A percentile compares a stretch with the other conserved stretches of the same genome.
Conservation (phyloP, 2,888 invertebrate species). For the Orchesella flavescens region DNA sequence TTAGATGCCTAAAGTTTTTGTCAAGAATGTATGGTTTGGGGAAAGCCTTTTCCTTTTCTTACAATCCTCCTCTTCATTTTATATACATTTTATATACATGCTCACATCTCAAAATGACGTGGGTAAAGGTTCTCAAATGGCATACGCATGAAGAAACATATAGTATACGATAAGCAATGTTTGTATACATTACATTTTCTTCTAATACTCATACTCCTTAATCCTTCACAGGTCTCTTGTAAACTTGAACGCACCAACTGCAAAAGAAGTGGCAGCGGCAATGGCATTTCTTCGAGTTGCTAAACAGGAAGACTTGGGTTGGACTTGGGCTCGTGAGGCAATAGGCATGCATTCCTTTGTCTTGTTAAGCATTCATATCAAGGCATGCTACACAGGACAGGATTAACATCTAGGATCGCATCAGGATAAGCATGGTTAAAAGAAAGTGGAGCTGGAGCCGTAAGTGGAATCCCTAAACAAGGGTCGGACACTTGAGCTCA, state of each 20-base stretch:
- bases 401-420: too few relatives aligned
- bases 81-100: background rate
- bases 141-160: too few relatives aligned
- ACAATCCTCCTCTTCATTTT: background rate
- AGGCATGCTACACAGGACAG: background rate
- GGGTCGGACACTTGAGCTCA: background rate
- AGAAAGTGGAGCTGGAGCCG: background rate
- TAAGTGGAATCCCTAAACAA: background rate
- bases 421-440: background rate
- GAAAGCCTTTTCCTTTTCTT: background rate
- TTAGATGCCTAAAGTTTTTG: background rate
- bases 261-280: background rate
- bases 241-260: background rate
- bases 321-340: background rate
- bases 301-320: background rate
- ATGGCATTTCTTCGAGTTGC: too few relatives aligned
- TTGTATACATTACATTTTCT: background rate
- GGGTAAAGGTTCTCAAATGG: background rate
- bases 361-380: slow-evolving; percentile 36
- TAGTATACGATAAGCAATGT: too few relatives aligned
- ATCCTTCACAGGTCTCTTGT: background rate
- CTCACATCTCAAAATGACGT: background rate
- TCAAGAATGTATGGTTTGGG: background rate
- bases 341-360: background rate
- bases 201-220: background rate